Conservation (phyloP, 2,113 vertebrate genomes). For the Emydura subglobosa region DNA sequence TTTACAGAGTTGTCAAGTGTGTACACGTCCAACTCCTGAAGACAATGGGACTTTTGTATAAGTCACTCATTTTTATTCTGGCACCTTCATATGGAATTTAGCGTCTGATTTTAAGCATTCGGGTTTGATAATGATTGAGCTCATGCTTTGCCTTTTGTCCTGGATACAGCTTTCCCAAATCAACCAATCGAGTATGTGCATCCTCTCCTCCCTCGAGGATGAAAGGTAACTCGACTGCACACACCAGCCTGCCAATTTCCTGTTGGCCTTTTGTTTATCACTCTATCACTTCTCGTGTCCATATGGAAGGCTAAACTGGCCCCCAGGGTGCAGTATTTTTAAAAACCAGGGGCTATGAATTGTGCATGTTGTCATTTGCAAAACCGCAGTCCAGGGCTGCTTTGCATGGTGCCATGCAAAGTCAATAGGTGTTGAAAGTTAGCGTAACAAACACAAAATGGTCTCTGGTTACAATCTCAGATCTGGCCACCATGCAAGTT, state of each 20-base stretch:
- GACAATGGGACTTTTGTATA: slow-evolving; percentile 35
- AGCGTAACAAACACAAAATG: not conserved
- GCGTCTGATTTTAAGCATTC: slow-evolving; percentile 41
- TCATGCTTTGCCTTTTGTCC: slow-evolving; percentile 8
- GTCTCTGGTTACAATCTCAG: not conserved
- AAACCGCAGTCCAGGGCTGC: not conserved
- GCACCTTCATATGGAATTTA: not conserved
- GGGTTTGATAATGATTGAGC: not conserved
- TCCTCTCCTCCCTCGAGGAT: slow-evolving; percentile 18
- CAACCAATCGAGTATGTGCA: not conserved
- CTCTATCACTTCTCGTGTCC: slow-evolving; percentile 7
- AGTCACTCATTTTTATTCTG: slow-evolving; percentile 48
- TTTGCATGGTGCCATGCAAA: not conserved
- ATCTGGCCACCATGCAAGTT: not conserved
- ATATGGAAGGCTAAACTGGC: slow-evolving; percentile 46
- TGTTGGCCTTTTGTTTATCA: not conserved
- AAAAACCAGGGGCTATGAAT: not conserved
- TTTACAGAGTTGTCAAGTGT: not conserved
- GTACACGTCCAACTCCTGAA: not conserved
- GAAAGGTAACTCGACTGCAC: not conserved
- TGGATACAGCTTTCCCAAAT: not conserved
- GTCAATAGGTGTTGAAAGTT: slow-evolving; percentile 8
- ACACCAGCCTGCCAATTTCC: slow-evolving; percentile 39
- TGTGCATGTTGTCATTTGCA: slow-evolving; percentile 14
- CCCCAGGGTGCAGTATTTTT: not conserved